These are phyloP conservation scores for Miniopterus natalensis DNA, from an alignment of 2,113 vertebrate species.

Conservation along the genomic window DNA sequence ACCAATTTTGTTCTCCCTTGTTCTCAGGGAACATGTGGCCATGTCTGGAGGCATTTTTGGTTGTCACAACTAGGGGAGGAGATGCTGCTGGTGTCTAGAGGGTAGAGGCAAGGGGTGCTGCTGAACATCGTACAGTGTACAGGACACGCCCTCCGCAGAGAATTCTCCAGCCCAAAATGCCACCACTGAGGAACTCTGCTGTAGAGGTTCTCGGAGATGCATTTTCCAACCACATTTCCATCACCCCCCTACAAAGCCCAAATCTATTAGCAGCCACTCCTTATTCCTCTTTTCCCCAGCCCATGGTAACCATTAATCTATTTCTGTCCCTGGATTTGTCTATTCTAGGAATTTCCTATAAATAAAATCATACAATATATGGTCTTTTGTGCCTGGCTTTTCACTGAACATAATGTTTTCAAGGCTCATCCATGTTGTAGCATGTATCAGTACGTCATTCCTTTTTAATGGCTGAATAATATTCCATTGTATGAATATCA, in stretches of 20 bases:
- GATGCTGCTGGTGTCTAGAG: neutral
- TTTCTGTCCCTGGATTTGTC: conserved; percentile 18
- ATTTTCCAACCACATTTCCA: neutral
- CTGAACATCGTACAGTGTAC: neutral
- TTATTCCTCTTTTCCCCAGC: neutral
- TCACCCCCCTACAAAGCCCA: neutral
- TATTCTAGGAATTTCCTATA: neutral
- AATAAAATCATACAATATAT: neutral
- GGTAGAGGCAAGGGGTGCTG: neutral
- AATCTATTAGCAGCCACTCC: neutral
- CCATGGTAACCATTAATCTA: neutral
- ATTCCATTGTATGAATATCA: neutral
- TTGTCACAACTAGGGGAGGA: neutral
- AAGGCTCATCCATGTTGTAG: neutral
- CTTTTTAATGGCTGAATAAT: neutral
- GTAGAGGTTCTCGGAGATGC: neutral
- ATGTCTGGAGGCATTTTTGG: neutral
- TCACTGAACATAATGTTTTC: neutral
- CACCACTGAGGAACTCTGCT: neutral
- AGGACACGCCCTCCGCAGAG: neutral
- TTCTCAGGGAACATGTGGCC: neutral
- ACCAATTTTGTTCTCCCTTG: neutral
- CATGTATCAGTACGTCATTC: neutral
- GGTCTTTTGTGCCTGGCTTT: neutral
- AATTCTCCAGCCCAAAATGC: neutral